Percentiles rank a stretch among this genome's conserved stretches.
phyloP scores from a whole-genome alignment of 2,888 invertebrate genomes.

The Spilosoma lubricipeda region DNA sequence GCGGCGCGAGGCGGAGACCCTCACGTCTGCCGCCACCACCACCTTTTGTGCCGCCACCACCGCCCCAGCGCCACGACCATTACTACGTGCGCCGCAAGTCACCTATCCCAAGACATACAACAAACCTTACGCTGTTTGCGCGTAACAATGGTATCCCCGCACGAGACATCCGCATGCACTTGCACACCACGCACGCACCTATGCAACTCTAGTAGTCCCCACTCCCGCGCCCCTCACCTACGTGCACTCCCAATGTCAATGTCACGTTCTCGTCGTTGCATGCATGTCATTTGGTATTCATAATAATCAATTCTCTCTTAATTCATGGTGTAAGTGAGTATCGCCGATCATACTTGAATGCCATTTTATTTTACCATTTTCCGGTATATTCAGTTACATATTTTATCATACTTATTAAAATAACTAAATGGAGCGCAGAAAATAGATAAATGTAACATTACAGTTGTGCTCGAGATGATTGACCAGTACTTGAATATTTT shows the following conservation, averaged over 20 bases:
- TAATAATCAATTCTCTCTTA: slow-evolving; percentile 11
- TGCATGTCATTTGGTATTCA: slow-evolving; percentile 41
- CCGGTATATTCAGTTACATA: not conserved
- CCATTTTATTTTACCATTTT: not conserved
- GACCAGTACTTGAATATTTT: not conserved
- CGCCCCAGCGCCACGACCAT: slow-evolving; percentile 81
- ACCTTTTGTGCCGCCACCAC: slow-evolving; percentile 82
- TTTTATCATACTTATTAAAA: not conserved
- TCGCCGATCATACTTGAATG: not conserved
- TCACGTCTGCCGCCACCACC: slow-evolving; percentile 82
- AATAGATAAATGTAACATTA: not conserved
- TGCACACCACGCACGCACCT: slow-evolving; percentile 50
- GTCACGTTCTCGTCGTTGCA: slow-evolving; percentile 63
- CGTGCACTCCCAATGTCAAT: slow-evolving; percentile 71
- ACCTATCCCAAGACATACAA: slow-evolving; percentile 77
- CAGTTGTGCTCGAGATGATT: not conserved
- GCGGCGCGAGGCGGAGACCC: slow-evolving; percentile 83
- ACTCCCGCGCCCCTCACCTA: slow-evolving; percentile 47
- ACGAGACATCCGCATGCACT: slow-evolving; percentile 55
- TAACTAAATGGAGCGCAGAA: not conserved
- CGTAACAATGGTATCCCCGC: slow-evolving; percentile 77
- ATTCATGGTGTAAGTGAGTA: not conserved
- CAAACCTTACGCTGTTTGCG: slow-evolving; percentile 81
- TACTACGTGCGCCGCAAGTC: slow-evolving; percentile 85
- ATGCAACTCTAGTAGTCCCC: slow-evolving; percentile 25